phyloP scores from a whole-genome alignment of 2,888 invertebrate species.

The Agriopis aurantiaria region DNA sequence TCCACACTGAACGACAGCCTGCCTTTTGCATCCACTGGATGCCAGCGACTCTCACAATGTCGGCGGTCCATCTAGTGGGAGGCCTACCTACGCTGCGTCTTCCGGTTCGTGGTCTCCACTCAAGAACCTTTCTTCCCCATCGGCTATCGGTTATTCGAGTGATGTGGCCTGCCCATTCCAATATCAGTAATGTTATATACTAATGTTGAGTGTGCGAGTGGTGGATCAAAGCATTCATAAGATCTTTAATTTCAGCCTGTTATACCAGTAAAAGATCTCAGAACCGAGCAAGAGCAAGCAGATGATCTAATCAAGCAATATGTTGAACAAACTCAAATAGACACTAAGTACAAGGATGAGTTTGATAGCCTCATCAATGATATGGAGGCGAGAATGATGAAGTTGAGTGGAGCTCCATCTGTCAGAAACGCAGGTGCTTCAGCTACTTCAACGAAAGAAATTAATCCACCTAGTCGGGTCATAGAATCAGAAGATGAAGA shows the following conservation, averaged over 20 bases:
- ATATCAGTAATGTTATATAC: too few species aligned
- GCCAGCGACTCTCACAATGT: too few species aligned
- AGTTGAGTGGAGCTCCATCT: conserved; percentile 58
- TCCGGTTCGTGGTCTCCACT: too few species aligned
- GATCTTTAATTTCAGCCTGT: conserved; percentile 65
- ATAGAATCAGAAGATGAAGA: conserved; percentile 72
- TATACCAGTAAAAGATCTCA: conserved; percentile 82
- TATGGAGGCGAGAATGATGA: conserved; percentile 70
- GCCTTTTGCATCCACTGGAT: too few species aligned
- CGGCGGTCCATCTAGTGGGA: too few species aligned
- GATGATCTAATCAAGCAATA: conserved; percentile 89
- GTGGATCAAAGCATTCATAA: neutral
- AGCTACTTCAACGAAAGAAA: conserved; percentile 28
- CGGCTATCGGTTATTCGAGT: too few species aligned
- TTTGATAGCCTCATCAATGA: conserved; percentile 71
- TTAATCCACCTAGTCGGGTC: conserved; percentile 28
- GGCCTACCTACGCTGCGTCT: too few species aligned
- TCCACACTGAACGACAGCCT: too few species aligned
- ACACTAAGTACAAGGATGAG: conserved; percentile 71
- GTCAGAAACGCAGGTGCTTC: conserved; percentile 29
- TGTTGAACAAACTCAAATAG: conserved; percentile 81
- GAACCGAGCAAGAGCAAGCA: conserved; percentile 90
- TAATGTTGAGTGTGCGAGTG: too few species aligned
- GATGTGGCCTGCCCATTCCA: too few species aligned
- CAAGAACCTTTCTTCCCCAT: too few species aligned